Evolutionary conservation across 2,797 vertebrate genomes (phyloP).

Genomic region (Buceros bicornis): DNA sequence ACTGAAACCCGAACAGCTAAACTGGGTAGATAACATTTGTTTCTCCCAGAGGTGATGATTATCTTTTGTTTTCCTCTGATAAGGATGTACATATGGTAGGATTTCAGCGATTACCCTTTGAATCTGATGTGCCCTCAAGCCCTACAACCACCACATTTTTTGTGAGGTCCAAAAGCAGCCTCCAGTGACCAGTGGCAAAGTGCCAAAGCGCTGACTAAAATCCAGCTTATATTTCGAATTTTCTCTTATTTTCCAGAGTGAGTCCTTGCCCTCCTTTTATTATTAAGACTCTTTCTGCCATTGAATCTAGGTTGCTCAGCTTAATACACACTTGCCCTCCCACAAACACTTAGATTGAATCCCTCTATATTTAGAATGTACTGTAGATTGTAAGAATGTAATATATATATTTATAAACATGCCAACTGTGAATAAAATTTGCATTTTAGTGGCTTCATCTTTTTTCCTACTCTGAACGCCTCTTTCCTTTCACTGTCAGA

Average conservation of each 20-base stretch:
- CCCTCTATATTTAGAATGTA: constrained; percentile 63
- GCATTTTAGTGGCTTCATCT: constrained; percentile 68
- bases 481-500: constrained; percentile 43
- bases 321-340: not conserved
- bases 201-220: constrained; percentile 33
- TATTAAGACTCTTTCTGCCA: constrained; percentile 3
- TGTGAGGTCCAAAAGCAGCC: not conserved
- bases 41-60: not conserved
- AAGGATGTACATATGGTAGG: constrained; percentile 18
- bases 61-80: not conserved
- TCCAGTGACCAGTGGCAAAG: not conserved
- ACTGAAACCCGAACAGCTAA: not conserved
- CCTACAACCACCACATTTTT: not conserved
- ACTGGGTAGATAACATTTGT: not conserved
- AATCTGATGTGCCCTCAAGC: not conserved
- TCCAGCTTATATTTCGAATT: not conserved
- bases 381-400: constrained; percentile 81
- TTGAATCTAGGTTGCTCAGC: constrained; percentile 23
- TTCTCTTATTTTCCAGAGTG: not conserved
- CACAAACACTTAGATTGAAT: constrained; percentile 46
- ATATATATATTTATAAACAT: constrained; percentile 81
- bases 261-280: not conserved
- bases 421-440: constrained; percentile 78
- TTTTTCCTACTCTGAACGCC: constrained; percentile 53
- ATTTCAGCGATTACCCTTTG: constrained; percentile 8